Percentiles rank a stretch among this genome's conserved stretches.
phyloP scores from a whole-genome alignment of 37 sponge, comb jelly and placozoan species.

The Halichondria panicea region DNA sequence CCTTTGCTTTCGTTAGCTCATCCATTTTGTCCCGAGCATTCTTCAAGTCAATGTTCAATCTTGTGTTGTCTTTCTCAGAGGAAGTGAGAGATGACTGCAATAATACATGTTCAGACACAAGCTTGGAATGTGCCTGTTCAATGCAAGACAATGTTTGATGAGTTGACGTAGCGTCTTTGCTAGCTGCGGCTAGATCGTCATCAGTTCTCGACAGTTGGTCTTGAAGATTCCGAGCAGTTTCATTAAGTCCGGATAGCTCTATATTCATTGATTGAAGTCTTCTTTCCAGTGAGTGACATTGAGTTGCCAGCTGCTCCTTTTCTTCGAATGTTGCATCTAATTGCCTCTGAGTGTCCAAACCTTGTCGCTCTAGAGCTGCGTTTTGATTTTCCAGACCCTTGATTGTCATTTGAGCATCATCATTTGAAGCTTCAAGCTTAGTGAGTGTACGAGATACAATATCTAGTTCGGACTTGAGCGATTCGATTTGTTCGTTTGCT shows the following conservation, averaged over 20 bases:
- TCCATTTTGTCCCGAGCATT: constrained; percentile 10
- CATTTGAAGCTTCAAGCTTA: constrained; percentile 8
- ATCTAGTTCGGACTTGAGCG: constrained; percentile 36
- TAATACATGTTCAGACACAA: constrained; percentile 28
- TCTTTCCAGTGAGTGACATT: constrained; percentile 13
- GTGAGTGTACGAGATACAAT: constrained; percentile 12
- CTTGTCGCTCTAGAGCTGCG: constrained; percentile 37
- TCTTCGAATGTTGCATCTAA: constrained; percentile 26
- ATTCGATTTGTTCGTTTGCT: constrained; percentile 23
- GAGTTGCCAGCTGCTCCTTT: constrained; percentile 17
- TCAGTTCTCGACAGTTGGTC: constrained; percentile 26
- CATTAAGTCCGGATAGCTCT: constrained; percentile 8
- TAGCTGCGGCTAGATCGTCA: background rate
- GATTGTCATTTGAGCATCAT: constrained; percentile 28
- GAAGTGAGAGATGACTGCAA: constrained; percentile 47
- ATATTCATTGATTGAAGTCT: constrained; percentile 9
- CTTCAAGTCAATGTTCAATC: constrained; percentile 39
- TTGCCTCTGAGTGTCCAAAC: constrained; percentile 21
- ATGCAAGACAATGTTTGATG: constrained; percentile 4
- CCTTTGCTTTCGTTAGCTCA: constrained; percentile 27
- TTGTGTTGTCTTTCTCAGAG: constrained; percentile 20
- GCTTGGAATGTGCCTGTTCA: constrained; percentile 28
- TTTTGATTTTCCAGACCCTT: constrained; percentile 33
- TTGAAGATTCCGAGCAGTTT: constrained; percentile 12
- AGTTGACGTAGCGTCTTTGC: constrained; percentile 4